phyloP scores from a whole-genome alignment of 2,113 vertebrate species.

The Chloebia gouldiae region DNA sequence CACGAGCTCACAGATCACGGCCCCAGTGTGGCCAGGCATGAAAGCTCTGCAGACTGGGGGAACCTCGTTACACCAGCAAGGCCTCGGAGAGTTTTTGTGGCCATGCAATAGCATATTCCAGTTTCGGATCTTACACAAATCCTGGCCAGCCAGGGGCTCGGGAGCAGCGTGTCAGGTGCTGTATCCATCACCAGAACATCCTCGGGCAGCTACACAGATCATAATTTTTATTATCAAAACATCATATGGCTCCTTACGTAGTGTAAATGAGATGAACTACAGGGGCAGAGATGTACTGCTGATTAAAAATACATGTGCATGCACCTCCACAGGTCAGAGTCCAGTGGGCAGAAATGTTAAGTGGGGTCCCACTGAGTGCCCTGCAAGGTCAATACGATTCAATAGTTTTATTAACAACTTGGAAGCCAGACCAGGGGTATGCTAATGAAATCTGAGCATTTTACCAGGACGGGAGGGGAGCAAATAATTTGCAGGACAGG shows the following conservation, averaged over 20 bases:
- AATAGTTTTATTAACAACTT: slow-evolving; percentile 68
- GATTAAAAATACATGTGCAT: slow-evolving; percentile 45
- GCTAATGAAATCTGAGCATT: slow-evolving; percentile 63
- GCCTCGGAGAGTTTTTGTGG: neutral
- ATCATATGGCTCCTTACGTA: neutral
- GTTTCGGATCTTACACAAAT: neutral
- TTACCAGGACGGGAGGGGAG: slow-evolving; percentile 25
- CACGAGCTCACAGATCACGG: accelerated
- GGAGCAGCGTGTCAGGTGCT: neutral
- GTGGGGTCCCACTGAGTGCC: slow-evolving; percentile 25
- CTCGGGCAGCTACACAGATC: slow-evolving; percentile 2
- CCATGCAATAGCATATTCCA: neutral
- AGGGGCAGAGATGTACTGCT: slow-evolving; percentile 12
- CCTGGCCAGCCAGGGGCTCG: neutral
- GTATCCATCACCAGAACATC: neutral
- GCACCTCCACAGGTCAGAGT: slow-evolving; percentile 38
- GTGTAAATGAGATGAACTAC: slow-evolving; percentile 12
- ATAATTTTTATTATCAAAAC: slow-evolving; percentile 12
- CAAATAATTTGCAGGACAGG: slow-evolving; percentile 59
- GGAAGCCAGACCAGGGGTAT: slow-evolving; percentile 13
- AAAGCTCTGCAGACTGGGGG: neutral
- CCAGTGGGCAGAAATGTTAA: slow-evolving; percentile 47
- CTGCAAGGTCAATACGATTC: slow-evolving; percentile 56
- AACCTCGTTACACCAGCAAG: accelerated
- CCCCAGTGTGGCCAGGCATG: neutral